A percentile compares a stretch with the other conserved stretches of the same genome.
Conservation (phyloP, 2,888 invertebrate genomes). For the Lasioglossum marginatum region DNA sequence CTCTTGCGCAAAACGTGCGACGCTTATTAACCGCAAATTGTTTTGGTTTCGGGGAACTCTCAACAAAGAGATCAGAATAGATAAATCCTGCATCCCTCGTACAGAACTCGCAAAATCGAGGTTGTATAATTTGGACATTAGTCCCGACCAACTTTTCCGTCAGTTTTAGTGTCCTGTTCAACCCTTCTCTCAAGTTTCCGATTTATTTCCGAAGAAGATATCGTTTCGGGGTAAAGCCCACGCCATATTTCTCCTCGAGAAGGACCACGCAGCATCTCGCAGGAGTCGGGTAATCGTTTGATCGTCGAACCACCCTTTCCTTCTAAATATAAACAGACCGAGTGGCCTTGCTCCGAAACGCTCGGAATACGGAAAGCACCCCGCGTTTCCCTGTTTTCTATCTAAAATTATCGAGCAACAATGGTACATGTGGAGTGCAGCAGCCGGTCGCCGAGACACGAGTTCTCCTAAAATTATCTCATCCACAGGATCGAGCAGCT, state of each 20-base stretch:
- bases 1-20: not conserved
- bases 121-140: not conserved
- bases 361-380: conserved; percentile 43
- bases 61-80: not conserved
- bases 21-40: not conserved
- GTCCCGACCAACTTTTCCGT: not conserved
- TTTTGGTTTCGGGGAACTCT: not conserved
- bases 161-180: not conserved
- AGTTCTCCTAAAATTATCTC: conserved; percentile 79
- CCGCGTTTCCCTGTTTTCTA: conserved; percentile 48
- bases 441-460: conserved; percentile 52
- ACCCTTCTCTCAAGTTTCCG: not conserved
- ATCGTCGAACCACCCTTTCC: not conserved
- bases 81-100: not conserved
- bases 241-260: conserved; percentile 12
- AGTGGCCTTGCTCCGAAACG: conserved; percentile 1
- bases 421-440: conserved; percentile 77
- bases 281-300: not conserved
- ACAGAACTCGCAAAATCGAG: not conserved
- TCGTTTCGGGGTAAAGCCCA: not conserved
- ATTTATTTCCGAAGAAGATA: conserved; percentile 15
- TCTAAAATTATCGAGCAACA: conserved; percentile 67
- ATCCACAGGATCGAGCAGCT: conserved; percentile 70
- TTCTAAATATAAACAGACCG: conserved; percentile 7
- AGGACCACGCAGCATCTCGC: not conserved